A percentile compares a stretch with the other conserved stretches of the same genome.
phyloP scores from a whole-genome alignment of 2,888 invertebrate species.

The Trissonchulus latispiculum region DNA sequence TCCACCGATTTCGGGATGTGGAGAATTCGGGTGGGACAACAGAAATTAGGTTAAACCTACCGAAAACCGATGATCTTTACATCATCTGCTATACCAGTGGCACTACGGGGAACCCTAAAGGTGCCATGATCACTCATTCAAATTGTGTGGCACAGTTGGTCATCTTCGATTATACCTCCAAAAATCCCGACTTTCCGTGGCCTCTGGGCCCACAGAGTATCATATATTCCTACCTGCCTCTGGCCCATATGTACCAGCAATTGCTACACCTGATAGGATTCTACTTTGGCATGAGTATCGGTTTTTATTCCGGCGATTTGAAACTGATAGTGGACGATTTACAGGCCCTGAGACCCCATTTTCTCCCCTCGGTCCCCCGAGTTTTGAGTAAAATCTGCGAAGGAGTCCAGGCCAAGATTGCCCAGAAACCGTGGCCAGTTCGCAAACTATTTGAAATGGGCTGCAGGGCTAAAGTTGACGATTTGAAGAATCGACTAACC shows the following conservation, averaged over 20 bases:
- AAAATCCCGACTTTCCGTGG: no score
- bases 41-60: no score
- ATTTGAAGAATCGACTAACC: conserved; percentile 36
- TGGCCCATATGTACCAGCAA: conserved; percentile 95
- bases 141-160: conserved; percentile 64
- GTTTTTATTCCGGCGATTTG: no score
- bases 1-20: no score
- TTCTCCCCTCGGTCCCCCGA: conserved; percentile 88
- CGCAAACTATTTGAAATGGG: conserved; percentile 16
- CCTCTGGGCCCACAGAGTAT: no score
- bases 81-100: no score
- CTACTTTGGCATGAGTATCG: no score
- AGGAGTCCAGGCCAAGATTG: conserved; percentile 50
- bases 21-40: no score
- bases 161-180: no score
- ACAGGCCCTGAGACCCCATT: conserved; percentile 76
- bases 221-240: conserved; percentile 89
- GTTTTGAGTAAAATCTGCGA: conserved; percentile 86
- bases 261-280: conserved; percentile 51
- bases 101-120: conserved; percentile 94
- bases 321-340: conserved; percentile 65
- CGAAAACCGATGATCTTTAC: conserved; percentile 44
- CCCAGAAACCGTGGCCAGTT: not conserved
- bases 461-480: conserved; percentile 27
- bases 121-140: conserved; percentile 87